Base-by-base conservation (phyloP, 2,113 vertebrate genomes). In the Poecilia latipinna region DNA sequence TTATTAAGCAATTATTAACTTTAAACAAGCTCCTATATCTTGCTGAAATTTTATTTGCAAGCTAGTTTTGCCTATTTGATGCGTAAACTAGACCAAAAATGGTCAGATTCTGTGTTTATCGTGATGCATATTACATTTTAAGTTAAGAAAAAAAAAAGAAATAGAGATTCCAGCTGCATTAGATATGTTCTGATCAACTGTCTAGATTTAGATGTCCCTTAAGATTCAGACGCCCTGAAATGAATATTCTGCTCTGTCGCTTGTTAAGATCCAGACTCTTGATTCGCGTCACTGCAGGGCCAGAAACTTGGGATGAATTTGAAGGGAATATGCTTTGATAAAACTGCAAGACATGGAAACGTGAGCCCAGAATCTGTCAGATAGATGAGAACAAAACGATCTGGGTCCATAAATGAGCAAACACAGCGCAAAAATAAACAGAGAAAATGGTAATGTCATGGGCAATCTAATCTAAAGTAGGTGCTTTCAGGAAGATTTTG, bases 101-200 rank as follows among this genome's bases (percentile, higher is more conserved):
- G 10, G 35, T 37, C 35, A 37, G 10, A 37, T 37, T 37, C 3
- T 37, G 35, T 11, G 35, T 37, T 37, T 37, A 29, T 29, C 29
- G 29, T 29, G 29, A 31, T 17, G 7, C 28, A 17, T 31, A 17
- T 63, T 31, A 57, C 8, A 57, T 57, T 6, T 48, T 19, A 17
- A 17, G 17, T 61, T 61, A 26, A 61, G 19, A 33, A 19, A 3
- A 32, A 3, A 32, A 64, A 65, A 65, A 12, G 8, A 11, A 48
- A 22, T 65, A 61, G 19, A 51, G 29, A 28, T 7, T 65, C 15
- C 60, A 33, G 70, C 79, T 86, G 61, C 70, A 63, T 26, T n/a
- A 60, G 63, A 71, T 39, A 32, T 1, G 1, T 67, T 77, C 66
- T 62, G 11, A 75, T 78, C 29, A 61, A 74, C 73, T 63, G 66